Evolutionary conservation across 2,888 invertebrate genomes (phyloP).

Genomic region (Fragum whitleyi): DNA sequence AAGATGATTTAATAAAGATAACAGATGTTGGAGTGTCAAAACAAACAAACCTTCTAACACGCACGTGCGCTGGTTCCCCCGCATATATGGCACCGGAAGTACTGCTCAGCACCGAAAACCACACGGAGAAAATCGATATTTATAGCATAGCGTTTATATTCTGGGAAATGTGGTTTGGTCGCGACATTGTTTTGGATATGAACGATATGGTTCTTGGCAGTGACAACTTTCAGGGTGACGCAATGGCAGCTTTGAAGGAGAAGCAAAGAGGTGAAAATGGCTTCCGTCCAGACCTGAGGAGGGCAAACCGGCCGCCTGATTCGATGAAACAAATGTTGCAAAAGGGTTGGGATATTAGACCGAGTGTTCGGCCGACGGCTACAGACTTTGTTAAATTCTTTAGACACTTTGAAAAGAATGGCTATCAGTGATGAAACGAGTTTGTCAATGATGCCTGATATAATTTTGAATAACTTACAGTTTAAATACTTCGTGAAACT

Average conservation of each 20-base stretch:
- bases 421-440: conserved; percentile 23
- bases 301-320: conserved; percentile 66
- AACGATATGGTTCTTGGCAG: conserved; percentile 32
- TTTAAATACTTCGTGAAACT: no score
- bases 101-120: conserved; percentile 60
- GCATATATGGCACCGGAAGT: conserved; percentile 79
- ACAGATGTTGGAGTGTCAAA: conserved; percentile 80
- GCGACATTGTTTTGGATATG: conserved; percentile 71
- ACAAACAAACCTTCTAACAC: conserved; percentile 66
- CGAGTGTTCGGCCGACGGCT: conserved; percentile 60
- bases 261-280: conserved; percentile 57
- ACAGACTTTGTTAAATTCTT: conserved; percentile 39
- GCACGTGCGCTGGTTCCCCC: conserved; percentile 72
- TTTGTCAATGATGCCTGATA: not conserved
- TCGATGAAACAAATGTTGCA: conserved; percentile 65
- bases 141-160: conserved; percentile 71
- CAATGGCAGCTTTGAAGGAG: conserved; percentile 42
- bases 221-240: conserved; percentile 46
- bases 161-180: conserved; percentile 81
- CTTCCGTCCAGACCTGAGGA: conserved; percentile 71
- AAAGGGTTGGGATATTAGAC: conserved; percentile 68
- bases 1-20: conserved; percentile 65
- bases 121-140: conserved; percentile 73
- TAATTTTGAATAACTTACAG: no score
- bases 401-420: conserved; percentile 37